These are phyloP conservation scores for Trichonephila clavata DNA, from an alignment of 1,140 invertebrate species.

Conservation along the genomic window DNA sequence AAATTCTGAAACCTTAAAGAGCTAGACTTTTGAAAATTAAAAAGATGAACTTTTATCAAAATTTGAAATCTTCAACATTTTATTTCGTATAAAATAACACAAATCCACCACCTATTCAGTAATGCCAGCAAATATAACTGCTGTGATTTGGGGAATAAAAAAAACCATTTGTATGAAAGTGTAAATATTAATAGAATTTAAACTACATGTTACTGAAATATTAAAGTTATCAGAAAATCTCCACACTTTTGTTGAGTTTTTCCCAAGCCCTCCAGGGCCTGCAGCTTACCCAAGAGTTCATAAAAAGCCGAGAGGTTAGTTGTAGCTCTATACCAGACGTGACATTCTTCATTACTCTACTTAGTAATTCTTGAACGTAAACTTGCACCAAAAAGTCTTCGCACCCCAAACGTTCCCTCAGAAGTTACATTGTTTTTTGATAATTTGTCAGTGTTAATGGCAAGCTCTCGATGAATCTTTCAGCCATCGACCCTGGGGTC, in stretches of 20 bases:
- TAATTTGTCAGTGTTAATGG: neutral
- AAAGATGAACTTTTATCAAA: too few species aligned
- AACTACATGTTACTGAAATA: too few species aligned
- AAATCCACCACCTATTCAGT: too few species aligned
- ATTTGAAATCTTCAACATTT: too few species aligned
- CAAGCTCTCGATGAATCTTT: neutral
- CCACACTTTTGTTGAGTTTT: neutral
- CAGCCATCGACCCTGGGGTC: neutral
- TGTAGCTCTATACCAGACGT: neutral
- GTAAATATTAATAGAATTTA: too few species aligned
- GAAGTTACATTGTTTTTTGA: too few species aligned
- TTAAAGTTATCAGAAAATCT: neutral
- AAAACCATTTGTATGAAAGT: too few species aligned
- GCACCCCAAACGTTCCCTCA: neutral
- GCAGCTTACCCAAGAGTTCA: neutral
- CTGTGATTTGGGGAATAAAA: too few species aligned
- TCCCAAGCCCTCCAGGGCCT: neutral
- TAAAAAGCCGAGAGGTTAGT: neutral
- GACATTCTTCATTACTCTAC: conserved; percentile 24
- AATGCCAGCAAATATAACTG: too few species aligned
- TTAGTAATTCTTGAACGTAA: neutral
- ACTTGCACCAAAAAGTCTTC: conserved; percentile 11
- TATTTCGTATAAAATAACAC: too few species aligned
- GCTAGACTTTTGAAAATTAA: too few species aligned
- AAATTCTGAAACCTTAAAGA: too few species aligned